A percentile compares a stretch with the other conserved stretches of the same genome.
These are phyloP conservation scores for Morinoia aosen DNA, from an alignment of 2,888 invertebrate species.

Conservation along the genomic window DNA sequence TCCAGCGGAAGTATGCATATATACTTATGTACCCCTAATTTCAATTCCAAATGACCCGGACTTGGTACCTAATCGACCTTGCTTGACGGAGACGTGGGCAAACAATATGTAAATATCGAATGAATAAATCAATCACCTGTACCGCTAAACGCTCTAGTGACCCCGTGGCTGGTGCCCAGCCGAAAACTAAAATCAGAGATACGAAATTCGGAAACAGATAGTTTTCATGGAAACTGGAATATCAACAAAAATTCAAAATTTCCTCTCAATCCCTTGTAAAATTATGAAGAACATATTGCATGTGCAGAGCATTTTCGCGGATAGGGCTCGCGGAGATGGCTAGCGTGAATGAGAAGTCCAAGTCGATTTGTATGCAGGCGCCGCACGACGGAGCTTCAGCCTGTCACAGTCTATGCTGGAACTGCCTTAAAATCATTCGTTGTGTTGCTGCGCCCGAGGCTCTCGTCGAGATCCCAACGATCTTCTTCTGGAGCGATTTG, in stretches of 20 bases:
- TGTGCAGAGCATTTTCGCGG: not conserved
- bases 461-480: constrained; percentile 52
- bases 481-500: constrained; percentile 50
- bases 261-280: not conserved
- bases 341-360: not conserved
- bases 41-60: no score
- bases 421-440: constrained; percentile 52
- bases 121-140: no score
- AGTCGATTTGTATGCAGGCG: constrained; percentile 10
- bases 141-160: no score
- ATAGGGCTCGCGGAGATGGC: not conserved
- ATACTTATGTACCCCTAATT: no score
- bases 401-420: constrained; percentile 38
- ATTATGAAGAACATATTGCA: not conserved
- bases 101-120: no score
- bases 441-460: constrained; percentile 41
- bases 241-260: not conserved
- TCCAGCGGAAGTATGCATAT: no score
- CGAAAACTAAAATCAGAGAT: no score
- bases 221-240: not conserved
- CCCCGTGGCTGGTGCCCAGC: no score
- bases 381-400: not conserved
- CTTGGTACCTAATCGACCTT: no score
- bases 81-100: no score
- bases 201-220: no score